A percentile compares a stretch with the other conserved stretches of the same genome.
Evolutionary conservation across 2,888 invertebrate species (phyloP).

Genomic region (Oeneis ivallda): DNA sequence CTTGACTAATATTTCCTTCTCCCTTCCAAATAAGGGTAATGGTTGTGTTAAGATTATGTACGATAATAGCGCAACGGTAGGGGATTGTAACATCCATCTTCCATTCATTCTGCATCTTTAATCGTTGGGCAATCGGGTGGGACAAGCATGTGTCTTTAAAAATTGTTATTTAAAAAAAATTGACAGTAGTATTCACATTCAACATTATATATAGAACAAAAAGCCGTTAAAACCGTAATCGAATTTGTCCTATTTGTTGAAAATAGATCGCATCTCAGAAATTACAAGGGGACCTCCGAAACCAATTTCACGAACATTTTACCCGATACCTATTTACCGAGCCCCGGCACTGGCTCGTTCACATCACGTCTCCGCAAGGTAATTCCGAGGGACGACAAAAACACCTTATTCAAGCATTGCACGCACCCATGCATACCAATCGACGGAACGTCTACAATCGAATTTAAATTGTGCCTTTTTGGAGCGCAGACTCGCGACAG

Average conservation of each 20-base stretch:
- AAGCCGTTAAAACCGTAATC: neutral
- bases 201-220: neutral
- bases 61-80: no score
- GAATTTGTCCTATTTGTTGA: constrained; percentile 11
- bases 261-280: neutral
- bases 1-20: no score
- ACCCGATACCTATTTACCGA: constrained; percentile 19
- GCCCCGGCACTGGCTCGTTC: constrained; percentile 47
- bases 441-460: constrained; percentile 55
- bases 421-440: constrained; percentile 70
- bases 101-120: no score
- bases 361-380: constrained; percentile 70
- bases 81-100: no score
- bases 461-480: constrained; percentile 64
- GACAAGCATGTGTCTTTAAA: no score
- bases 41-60: no score
- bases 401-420: constrained; percentile 61
- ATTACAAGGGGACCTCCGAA: constrained; percentile 16
- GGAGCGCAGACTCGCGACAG: constrained; percentile 41
- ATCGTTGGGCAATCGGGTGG: no score
- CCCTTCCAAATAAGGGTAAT: no score
- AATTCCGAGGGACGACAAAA: constrained; percentile 73
- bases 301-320: constrained; percentile 21
- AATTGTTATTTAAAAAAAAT: neutral
- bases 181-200: no score